Evolutionary conservation across 1,140 invertebrate species (phyloP).

Genomic region (Lysiphlebus fabarum): DNA sequence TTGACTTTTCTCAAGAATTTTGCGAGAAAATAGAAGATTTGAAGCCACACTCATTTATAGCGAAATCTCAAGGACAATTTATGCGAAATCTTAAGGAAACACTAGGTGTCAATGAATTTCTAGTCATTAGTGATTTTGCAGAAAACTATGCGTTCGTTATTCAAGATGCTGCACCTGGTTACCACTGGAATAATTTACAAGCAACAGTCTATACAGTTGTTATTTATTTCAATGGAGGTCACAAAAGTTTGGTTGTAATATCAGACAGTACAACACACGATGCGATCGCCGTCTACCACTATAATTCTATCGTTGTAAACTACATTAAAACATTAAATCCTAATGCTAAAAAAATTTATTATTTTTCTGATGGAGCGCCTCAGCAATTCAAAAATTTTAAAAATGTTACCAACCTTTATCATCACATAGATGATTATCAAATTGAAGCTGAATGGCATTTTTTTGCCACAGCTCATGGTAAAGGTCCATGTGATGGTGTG

Average conservation of each 20-base stretch:
- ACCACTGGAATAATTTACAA: constrained; percentile 35
- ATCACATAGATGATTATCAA: constrained; percentile 35
- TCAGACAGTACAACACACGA: constrained; percentile 27
- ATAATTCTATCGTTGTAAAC: constrained; percentile 12
- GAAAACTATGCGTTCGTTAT: constrained; percentile 40
- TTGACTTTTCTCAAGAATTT: constrained; percentile 24
- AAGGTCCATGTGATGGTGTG: constrained; percentile 47
- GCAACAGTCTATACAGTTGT: constrained; percentile 33
- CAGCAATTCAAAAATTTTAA: constrained; percentile 25
- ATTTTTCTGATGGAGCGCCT: constrained; percentile 21
- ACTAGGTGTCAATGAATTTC: constrained; percentile 15
- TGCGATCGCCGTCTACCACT: constrained; percentile 21
- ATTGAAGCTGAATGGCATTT: constrained; percentile 28
- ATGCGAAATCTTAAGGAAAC: constrained; percentile 24
- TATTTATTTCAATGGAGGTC: constrained; percentile 23
- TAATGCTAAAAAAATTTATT: neutral
- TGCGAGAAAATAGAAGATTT: constrained; percentile 15
- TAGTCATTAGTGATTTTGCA: constrained; percentile 35
- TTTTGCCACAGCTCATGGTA: constrained; percentile 39
- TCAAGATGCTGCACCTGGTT: constrained; percentile 36
- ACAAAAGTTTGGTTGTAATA: constrained; percentile 24
- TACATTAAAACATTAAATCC: constrained; percentile 15
- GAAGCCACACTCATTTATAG: constrained; percentile 28
- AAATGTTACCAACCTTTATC: constrained; percentile 36
- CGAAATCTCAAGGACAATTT: constrained; percentile 27